phyloP scores from a whole-genome alignment of 2,113 vertebrate genomes.

The Tretioscincus oriximinensis region DNA sequence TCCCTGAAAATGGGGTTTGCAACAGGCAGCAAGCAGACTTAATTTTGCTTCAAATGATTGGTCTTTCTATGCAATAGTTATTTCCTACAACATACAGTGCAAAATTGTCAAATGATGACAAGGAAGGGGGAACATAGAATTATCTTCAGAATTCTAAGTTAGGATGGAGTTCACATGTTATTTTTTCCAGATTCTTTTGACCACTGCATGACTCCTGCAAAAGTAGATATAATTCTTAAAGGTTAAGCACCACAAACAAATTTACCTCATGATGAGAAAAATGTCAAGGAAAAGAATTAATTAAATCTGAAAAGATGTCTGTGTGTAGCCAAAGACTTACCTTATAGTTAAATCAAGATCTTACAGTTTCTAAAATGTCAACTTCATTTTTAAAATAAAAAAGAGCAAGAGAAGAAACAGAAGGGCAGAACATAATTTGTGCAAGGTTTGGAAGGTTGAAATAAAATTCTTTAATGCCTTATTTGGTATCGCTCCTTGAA shows the following conservation, averaged over 20 bases:
- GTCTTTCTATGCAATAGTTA: too few species aligned
- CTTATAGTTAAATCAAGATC: constrained; percentile 47
- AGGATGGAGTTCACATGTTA: not conserved
- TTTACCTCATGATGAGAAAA: constrained; percentile 61
- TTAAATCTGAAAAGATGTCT: constrained; percentile 43
- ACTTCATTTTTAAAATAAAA: constrained; percentile 10
- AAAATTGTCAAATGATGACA: not conserved
- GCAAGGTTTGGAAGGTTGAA: constrained; percentile 6
- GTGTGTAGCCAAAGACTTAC: constrained; percentile 45
- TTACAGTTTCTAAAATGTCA: constrained; percentile 55
- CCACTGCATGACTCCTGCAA: constrained; percentile 42
- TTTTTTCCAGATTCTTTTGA: constrained; percentile 36
- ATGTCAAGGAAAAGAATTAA: constrained; percentile 61
- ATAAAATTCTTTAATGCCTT: not conserved
- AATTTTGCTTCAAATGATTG: too few species aligned
- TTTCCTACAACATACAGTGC: not conserved
- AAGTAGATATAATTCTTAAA: constrained; percentile 59
- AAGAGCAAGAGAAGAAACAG: not conserved
- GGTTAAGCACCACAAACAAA: constrained; percentile 63
- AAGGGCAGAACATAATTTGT: not conserved
- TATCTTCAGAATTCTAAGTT: not conserved
- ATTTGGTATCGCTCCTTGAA: not conserved
- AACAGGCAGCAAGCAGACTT: too few species aligned
- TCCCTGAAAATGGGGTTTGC: too few species aligned
- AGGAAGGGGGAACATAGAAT: not conserved